Base-by-base conservation (phyloP, 2,888 invertebrate genomes). In the Cenopis cana region DNA sequence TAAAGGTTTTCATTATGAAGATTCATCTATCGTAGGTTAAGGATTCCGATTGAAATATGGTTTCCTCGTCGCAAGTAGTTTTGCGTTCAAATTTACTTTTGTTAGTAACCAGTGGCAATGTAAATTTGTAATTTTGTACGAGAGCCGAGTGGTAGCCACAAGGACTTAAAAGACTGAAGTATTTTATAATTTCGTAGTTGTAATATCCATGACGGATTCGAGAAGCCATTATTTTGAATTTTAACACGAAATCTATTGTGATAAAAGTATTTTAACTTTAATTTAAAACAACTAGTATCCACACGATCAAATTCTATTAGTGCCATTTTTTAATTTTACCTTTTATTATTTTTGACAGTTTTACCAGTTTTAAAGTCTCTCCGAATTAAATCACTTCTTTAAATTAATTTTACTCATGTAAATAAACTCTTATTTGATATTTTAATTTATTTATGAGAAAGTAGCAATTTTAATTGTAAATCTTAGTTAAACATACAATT, bases 391-490 rank as follows among this genome's bases (percentile, higher is more conserved):
- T 82, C 80, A 74, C 11, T 72, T 65, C 61, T 73, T 62, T 74
- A 73, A 77, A 74, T 77, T 78, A 79, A 81, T 87, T 87, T 85
- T 85, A 86, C 80, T 86, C 86, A 88, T 93, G 92, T 93, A 93
- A 86, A 93, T 93, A 92, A 81, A 80, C 79, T 84, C 82, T 81
- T 82, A 81, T 82, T 78, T 79, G 79, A 83, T 85, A 81, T 82
- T 85, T 86, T 92, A 91, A 93, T 87, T 92, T 91, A 93, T 93
- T 93, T 93, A 93, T 93, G 90, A 89, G 87, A 91, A 90, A 89
- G 81, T 93, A 90, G 86, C 80, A 83, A 88, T 87, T 87, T 85
- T 79, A 84, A 83, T 83, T 86, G 87, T 88, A 85, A 82, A 86
- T 88, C 81, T 85, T 87, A 87, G 82, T 74, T 83, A 81, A 85